Evolutionary conservation across 2,888 invertebrate genomes (phyloP).

Genomic region (Phyllotreta striolata): DNA sequence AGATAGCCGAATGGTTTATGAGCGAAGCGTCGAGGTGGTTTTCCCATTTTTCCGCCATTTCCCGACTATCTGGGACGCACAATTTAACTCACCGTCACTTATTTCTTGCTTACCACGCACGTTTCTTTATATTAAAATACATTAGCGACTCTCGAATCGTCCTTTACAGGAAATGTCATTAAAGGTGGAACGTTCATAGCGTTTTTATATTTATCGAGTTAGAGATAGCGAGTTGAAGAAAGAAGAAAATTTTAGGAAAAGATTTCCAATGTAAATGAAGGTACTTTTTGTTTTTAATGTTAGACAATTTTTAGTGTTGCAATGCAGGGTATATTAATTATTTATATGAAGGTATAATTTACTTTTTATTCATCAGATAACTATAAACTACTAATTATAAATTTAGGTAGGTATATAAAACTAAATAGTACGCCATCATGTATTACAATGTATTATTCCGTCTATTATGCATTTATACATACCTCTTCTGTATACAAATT

Average conservation of each 20-base stretch:
- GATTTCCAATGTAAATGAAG: background rate
- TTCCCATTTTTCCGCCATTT: conserved; percentile 44
- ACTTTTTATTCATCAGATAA: no score
- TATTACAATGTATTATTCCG: conserved; percentile 31
- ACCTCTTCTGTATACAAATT: conserved; percentile 37
- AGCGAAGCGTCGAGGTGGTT: conserved; percentile 49
- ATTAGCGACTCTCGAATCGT: conserved; percentile 38
- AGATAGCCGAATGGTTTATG: conserved; percentile 54
- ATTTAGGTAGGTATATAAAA: background rate
- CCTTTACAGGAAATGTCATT: conserved; percentile 31
- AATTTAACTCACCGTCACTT: conserved; percentile 50
- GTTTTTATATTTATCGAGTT: conserved; percentile 9
- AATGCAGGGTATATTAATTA: no score
- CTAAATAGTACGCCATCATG: conserved; percentile 4
- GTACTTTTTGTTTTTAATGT: no score
- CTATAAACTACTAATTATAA: no score
- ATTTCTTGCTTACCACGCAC: conserved; percentile 49
- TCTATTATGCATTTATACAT: conserved; percentile 33
- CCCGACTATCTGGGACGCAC: conserved; percentile 52
- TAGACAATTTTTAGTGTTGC: no score
- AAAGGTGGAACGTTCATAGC: conserved; percentile 11
- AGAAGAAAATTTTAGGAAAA: conserved; percentile 10
- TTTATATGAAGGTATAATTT: no score
- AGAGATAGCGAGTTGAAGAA: conserved; percentile 9
- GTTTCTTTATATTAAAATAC: conserved; percentile 45